A percentile compares a stretch with the other conserved stretches of the same genome.
Evolutionary conservation across 2,113 vertebrate genomes (phyloP).

Genomic region (Cavia porcellus): DNA sequence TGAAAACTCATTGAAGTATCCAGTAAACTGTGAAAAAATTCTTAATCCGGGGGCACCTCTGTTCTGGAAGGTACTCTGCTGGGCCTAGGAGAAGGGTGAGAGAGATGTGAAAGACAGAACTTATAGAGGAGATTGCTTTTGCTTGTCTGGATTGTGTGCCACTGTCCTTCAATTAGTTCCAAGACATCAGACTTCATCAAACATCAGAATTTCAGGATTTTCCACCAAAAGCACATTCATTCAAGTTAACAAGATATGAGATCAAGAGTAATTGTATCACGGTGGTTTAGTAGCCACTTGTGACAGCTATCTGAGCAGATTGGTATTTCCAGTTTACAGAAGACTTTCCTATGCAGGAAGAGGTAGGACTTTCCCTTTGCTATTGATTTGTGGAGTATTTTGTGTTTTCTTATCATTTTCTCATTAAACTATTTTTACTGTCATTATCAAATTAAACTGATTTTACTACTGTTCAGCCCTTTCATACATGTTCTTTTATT

Average conservation of each 20-base stretch:
- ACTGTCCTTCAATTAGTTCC: background rate
- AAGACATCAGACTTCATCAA: background rate
- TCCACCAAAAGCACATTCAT: background rate
- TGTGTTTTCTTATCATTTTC: conserved; percentile 2
- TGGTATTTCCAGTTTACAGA: background rate
- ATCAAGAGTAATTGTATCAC: background rate
- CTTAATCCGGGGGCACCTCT: background rate
- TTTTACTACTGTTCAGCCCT: background rate
- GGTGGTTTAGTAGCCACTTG: background rate
- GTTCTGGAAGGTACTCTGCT: background rate
- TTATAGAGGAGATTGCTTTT: background rate
- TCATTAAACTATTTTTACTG: background rate
- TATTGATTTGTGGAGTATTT: background rate
- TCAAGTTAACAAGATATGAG: background rate
- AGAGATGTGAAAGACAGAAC: background rate
- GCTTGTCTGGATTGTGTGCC: background rate
- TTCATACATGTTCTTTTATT: background rate
- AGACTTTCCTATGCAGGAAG: background rate
- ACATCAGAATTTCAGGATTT: background rate
- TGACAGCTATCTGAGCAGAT: background rate
- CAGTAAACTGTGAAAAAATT: background rate
- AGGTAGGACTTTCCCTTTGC: background rate
- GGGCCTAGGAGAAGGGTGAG: background rate
- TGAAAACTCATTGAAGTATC: background rate
- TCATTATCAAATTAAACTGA: background rate